Conservation (phyloP, 2,113 vertebrate genomes). For the Chrysemys picta region DNA sequence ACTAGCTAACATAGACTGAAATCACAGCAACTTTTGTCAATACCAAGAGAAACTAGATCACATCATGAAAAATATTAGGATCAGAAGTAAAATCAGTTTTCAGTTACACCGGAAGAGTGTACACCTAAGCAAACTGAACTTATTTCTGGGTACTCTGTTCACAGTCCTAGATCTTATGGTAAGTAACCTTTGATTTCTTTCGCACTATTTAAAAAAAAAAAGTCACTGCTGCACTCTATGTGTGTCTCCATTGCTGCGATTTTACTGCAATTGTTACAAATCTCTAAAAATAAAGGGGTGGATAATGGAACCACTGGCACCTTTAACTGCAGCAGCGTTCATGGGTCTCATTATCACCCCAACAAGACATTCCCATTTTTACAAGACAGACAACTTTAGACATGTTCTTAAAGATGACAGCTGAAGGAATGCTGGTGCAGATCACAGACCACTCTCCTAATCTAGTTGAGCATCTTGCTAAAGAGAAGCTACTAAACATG, state of each 20-base stretch:
- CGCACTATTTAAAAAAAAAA: background rate
- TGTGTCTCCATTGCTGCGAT: background rate
- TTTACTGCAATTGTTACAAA: background rate
- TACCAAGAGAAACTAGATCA: background rate
- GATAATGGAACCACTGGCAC: background rate
- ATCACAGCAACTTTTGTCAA: background rate
- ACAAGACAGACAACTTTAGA: slow-evolving; percentile 35
- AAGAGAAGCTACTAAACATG: slow-evolving; percentile 42
- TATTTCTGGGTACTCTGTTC: background rate
- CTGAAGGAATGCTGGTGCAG: slow-evolving; percentile 39
- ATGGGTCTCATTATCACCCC: accelerated
- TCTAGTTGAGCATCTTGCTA: slow-evolving; percentile 48
- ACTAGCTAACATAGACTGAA: background rate
- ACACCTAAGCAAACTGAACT: slow-evolving; percentile 33
- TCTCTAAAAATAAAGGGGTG: background rate
- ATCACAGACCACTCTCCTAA: slow-evolving; percentile 44
- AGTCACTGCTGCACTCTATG: background rate
- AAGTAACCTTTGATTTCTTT: background rate
- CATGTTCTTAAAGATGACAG: background rate
- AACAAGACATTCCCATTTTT: background rate
- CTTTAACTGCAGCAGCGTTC: accelerated
- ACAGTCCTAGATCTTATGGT: background rate
- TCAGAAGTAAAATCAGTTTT: slow-evolving; percentile 5
- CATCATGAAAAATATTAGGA: background rate
- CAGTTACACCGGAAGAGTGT: background rate